A percentile compares a stretch with the other conserved stretches of the same genome.
Evolutionary conservation across 1,140 invertebrate genomes (phyloP).

Genomic region (Anoplolepis gracilipes): DNA sequence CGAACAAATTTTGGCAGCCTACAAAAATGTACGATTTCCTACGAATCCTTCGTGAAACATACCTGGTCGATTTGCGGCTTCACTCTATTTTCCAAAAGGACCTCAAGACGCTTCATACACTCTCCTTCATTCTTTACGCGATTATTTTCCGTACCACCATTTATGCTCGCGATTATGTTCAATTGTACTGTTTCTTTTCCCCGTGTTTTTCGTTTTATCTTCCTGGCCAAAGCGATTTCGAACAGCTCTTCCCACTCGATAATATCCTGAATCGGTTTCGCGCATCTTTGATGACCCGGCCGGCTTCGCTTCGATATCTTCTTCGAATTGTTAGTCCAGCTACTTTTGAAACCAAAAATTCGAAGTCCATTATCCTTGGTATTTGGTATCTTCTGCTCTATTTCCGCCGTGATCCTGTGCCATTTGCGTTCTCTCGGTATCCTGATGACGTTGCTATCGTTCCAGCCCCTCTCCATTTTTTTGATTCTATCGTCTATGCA

Average conservation of each 20-base stretch:
- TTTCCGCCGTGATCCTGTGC: slow-evolving; percentile 79
- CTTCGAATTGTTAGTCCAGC: slow-evolving; percentile 35
- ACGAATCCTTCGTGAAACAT: slow-evolving; percentile 41
- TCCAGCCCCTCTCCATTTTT: slow-evolving; percentile 83
- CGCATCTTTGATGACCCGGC: slow-evolving; percentile 57
- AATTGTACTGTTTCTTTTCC: slow-evolving; percentile 41
- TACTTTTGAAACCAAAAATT: slow-evolving; percentile 28
- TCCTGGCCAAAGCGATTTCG: slow-evolving; percentile 86
- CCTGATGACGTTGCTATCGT: slow-evolving; percentile 80
- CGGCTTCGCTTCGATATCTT: slow-evolving; percentile 52
- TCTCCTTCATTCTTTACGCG: slow-evolving; percentile 33
- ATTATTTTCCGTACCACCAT: slow-evolving; percentile 13
- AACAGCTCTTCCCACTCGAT: slow-evolving; percentile 86
- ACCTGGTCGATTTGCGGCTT: slow-evolving; percentile 75
- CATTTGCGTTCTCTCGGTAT: slow-evolving; percentile 79
- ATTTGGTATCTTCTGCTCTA: slow-evolving; percentile 67
- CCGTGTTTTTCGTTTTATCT: slow-evolving; percentile 67
- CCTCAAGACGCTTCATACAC: slow-evolving; percentile 81
- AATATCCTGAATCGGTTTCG: slow-evolving; percentile 75
- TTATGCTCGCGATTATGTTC: background rate
- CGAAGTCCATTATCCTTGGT: slow-evolving; percentile 24
- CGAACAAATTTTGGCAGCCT: background rate
- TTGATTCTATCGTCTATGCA: slow-evolving; percentile 74
- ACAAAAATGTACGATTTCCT: background rate
- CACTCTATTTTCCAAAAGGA: slow-evolving; percentile 76